Base-by-base conservation (phyloP, 1,140 invertebrate genomes). In the Drosophila pseudoananassae region DNA sequence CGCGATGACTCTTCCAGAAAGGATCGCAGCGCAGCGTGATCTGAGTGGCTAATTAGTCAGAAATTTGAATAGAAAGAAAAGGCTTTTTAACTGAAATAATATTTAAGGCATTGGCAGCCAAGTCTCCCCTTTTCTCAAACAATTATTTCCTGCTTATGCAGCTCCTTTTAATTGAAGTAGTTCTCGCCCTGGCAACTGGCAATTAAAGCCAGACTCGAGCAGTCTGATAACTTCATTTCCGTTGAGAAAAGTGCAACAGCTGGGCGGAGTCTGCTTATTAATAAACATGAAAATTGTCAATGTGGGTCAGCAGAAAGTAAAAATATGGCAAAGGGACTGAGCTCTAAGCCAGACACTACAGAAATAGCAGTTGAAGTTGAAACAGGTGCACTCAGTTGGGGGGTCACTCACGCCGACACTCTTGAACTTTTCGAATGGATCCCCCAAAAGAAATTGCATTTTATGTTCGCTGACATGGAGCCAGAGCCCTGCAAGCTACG, bases 221-320 rank as follows among this genome's bases (percentile, higher is more conserved):
- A 59, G 52, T 45, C 61, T 69, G 78, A 88, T 89, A 88, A 79
- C 83, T 77, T 70, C 59, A 89, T 89, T 88, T 88, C 76, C 83
- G 80, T 52, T 68, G 63, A 79, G 70, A 45, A 69, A 70, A 69
- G 47, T 60, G 58, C 57, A 79, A 83, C 80, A 84, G 80, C 80
- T 83, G 80, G 59, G 53, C 54, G 57, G 50, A 72, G 15, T 55
- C 50, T 43, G 46, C 38, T 46, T 81, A 87, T 89, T 88, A 89
- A 89, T 88, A 88, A 88, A 85, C 66, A 50, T 57, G 38, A 61
- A 77, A 81, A 88, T 87, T 83, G 83, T 89, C 83, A 88, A 88
- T 87, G 82, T 87, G 82, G 83, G 82, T 87, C 82, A 75, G 40
- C 23, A 36, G 20, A 17, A 38, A 49, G 10, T 3, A 36, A 27